Percentiles rank a stretch among this genome's conserved stretches.
phyloP scores from a whole-genome alignment of 2,888 invertebrate species.

The Hyposoter dolosus region DNA sequence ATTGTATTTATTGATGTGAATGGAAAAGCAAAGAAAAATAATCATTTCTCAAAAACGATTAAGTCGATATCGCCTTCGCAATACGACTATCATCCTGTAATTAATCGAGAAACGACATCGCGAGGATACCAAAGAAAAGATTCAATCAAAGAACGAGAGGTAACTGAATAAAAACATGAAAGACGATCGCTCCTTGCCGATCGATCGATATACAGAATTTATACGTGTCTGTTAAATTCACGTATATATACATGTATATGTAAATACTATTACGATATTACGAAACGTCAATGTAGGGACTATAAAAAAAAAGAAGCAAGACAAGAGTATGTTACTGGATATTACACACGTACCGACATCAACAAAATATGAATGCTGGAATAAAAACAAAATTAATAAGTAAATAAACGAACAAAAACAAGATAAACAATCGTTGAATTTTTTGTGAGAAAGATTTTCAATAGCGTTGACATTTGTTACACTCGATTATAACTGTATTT shows the following conservation, averaged over 20 bases:
- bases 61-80: background rate
- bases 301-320: constrained; percentile 24
- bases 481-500: constrained; percentile 41
- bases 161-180: background rate
- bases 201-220: constrained; percentile 57
- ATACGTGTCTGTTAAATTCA: constrained; percentile 57
- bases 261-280: constrained; percentile 78
- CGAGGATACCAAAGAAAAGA: background rate
- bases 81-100: constrained; percentile 35
- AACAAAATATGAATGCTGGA: background rate
- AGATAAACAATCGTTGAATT: constrained; percentile 19
- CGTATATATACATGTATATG: constrained; percentile 71
- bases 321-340: background rate
- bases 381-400: background rate
- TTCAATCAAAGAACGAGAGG: background rate
- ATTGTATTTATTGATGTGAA: constrained; percentile 19
- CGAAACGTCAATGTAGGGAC: constrained; percentile 77
- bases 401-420: background rate
- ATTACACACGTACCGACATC: constrained; percentile 8
- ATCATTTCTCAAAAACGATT: background rate
- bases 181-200: constrained; percentile 5
- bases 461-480: constrained; percentile 57
- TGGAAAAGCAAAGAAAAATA: constrained; percentile 19
- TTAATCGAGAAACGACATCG: constrained; percentile 39
- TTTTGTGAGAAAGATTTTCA: constrained; percentile 1